phyloP scores from a whole-genome alignment of 2,113 vertebrate genomes.

The Amblyornis subalaris region DNA sequence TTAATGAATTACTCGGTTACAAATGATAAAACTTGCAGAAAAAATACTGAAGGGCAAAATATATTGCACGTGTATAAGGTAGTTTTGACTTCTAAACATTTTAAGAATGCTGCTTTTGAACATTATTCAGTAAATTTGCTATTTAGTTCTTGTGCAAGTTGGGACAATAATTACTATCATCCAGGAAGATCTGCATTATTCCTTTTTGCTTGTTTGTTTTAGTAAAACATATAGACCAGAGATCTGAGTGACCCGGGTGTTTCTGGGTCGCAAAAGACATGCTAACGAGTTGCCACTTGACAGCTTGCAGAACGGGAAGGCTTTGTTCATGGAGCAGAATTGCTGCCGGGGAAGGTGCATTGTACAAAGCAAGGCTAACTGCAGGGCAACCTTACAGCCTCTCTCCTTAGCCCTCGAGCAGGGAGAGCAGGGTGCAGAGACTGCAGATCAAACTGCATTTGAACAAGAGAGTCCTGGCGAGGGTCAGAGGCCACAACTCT shows the following conservation, averaged over 20 bases:
- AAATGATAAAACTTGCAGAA: neutral
- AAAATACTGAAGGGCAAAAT: neutral
- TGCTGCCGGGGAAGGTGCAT: neutral
- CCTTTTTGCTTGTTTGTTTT: neutral
- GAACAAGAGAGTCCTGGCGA: neutral
- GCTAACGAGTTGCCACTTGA: neutral
- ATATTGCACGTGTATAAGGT: neutral
- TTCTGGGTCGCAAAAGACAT: neutral
- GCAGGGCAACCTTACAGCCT: neutral
- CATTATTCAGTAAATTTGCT: neutral
- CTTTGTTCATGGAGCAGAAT: neutral
- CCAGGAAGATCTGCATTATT: neutral
- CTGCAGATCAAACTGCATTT: neutral
- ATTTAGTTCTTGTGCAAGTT: neutral
- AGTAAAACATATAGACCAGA: neutral
- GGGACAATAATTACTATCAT: neutral
- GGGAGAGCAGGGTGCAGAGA: neutral
- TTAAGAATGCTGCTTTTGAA: neutral
- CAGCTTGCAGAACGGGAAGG: neutral
- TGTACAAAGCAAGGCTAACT: accelerated
- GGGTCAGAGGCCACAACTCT: neutral
- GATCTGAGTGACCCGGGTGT: neutral
- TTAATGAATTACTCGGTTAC: neutral
- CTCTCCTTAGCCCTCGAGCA: neutral
- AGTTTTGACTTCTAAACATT: neutral